Evolutionary conservation across 2,113 vertebrate genomes (phyloP).

Genomic region (Tachycineta bicolor): DNA sequence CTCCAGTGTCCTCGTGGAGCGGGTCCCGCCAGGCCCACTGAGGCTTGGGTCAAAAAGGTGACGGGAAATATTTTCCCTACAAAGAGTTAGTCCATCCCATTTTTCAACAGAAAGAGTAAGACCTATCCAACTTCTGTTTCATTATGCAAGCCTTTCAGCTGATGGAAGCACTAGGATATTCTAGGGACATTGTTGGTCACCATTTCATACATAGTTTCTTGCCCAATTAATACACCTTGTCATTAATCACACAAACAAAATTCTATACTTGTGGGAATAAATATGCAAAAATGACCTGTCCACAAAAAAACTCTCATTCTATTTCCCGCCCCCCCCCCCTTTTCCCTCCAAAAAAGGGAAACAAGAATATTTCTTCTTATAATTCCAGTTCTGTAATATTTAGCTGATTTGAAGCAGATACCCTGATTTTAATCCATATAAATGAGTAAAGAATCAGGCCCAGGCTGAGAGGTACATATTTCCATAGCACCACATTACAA

Average conservation of each 20-base stretch:
- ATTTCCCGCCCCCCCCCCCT: fast-evolving
- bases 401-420: background rate
- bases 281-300: background rate
- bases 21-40: background rate
- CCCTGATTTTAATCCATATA: background rate
- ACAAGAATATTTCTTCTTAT: background rate
- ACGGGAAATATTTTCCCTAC: background rate
- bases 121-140: background rate
- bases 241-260: background rate
- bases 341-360: background rate
- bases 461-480: background rate
- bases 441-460: background rate
- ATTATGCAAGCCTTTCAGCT: background rate
- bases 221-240: background rate
- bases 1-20: background rate
- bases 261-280: background rate
- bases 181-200: background rate
- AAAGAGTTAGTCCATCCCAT: background rate
- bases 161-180: background rate
- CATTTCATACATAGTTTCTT: background rate
- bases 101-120: background rate
- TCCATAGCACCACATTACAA: background rate
- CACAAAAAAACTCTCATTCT: background rate
- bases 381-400: background rate
- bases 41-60: background rate